Percentiles rank a stretch among this genome's conserved stretches.
Conservation (phyloP, 1,140 invertebrate species). For the Macrosteles quadrilineatus region DNA sequence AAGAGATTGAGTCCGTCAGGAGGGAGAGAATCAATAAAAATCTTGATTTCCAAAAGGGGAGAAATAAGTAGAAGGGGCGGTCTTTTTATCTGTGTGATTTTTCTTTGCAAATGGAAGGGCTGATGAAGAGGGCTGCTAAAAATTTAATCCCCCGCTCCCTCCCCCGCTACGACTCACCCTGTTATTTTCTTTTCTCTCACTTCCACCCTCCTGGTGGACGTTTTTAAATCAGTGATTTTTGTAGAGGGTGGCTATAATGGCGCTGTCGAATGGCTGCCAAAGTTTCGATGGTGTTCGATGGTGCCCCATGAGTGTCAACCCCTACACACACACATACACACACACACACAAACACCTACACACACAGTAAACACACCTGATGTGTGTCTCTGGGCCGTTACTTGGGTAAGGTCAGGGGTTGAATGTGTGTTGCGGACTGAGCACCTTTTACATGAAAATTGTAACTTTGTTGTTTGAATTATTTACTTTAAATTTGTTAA, state of each 20-base stretch:
- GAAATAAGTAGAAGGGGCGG: conserved; percentile 30
- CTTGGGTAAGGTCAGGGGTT: too few species aligned
- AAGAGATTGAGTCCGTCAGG: conserved; percentile 14
- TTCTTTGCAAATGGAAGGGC: conserved; percentile 35
- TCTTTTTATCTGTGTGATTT: conserved; percentile 34
- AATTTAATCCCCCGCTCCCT: conserved; percentile 35
- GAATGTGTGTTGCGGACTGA: too few species aligned
- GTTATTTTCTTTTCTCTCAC: conserved; percentile 39
- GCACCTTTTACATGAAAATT: too few species aligned
- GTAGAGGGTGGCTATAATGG: conserved; percentile 22
- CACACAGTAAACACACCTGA: conserved; percentile 9
- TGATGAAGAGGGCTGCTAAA: conserved; percentile 40
- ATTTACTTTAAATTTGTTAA: too few species aligned
- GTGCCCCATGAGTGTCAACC: not conserved
- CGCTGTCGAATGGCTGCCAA: conserved; percentile 20
- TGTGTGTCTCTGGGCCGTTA: too few species aligned
- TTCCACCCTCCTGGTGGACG: conserved; percentile 22
- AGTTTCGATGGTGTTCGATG: not conserved
- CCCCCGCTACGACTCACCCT: conserved; percentile 26
- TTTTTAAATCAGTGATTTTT: conserved; percentile 34
- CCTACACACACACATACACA: conserved; percentile 7
- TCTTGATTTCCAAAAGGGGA: conserved; percentile 34
- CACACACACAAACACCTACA: not conserved
- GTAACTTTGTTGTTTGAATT: too few species aligned
- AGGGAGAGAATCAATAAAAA: conserved; percentile 33